A percentile compares a stretch with the other conserved stretches of the same genome.
Conservation (phyloP, 1,140 invertebrate genomes). For the Orchesella cincta region DNA sequence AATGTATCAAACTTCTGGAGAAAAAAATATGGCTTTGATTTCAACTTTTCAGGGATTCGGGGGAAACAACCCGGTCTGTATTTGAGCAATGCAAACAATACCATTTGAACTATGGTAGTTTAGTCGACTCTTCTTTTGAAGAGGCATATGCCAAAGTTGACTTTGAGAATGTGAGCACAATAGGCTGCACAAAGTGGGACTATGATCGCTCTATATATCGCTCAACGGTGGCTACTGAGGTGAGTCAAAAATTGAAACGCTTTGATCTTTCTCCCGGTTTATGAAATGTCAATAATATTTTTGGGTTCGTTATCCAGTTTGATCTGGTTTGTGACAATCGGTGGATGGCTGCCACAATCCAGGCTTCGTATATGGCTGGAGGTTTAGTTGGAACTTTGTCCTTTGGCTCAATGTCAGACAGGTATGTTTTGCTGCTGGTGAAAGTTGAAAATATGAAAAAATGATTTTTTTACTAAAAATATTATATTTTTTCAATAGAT, state of each 20-base stretch:
- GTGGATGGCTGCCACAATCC: conserved; percentile 45
- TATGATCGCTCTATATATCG: conserved; percentile 43
- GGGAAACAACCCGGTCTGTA: not conserved
- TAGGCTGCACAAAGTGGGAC: conserved; percentile 38
- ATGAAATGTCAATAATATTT: not conserved
- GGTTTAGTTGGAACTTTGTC: conserved; percentile 43
- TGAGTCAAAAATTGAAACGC: too few species aligned
- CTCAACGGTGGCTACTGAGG: conserved; percentile 40
- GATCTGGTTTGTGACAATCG: conserved; percentile 50
- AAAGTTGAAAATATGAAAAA: not conserved
- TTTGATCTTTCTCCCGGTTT: not conserved
- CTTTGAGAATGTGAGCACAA: not conserved
- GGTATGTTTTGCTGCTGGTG: conserved; percentile 34
- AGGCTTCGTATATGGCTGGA: conserved; percentile 48
- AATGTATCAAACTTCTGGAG: too few species aligned
- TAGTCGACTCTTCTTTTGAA: conserved; percentile 28
- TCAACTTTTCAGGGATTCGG: not conserved
- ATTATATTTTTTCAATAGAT: conserved; percentile 20
- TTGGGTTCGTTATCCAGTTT: conserved; percentile 41
- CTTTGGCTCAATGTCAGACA: conserved; percentile 46
- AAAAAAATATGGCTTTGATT: too few species aligned
- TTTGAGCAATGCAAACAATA: conserved; percentile 36
- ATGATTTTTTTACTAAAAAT: not conserved
- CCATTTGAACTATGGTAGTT: conserved; percentile 35
- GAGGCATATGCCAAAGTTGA: conserved; percentile 36